These are phyloP conservation scores for Clostera curtula DNA, from an alignment of 2,888 invertebrate genomes.

Conservation along the genomic window DNA sequence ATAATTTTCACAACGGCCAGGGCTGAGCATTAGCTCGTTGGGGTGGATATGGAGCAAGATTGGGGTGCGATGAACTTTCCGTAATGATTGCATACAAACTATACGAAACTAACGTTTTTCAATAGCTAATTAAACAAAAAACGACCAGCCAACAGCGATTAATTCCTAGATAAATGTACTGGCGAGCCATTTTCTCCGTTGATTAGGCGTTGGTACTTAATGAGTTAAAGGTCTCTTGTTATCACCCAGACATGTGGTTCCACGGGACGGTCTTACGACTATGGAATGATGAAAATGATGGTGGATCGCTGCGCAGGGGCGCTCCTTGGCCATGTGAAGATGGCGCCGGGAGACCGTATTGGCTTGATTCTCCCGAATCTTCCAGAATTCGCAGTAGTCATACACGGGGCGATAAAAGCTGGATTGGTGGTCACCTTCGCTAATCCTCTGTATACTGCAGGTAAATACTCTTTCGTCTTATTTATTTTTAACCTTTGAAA, in stretches of 20 bases:
- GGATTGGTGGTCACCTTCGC: conserved; percentile 80
- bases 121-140: no score
- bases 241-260: conserved; percentile 78
- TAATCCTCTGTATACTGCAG: conserved; percentile 81
- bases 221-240: conserved; percentile 11
- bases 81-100: no score
- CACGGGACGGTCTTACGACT: conserved; percentile 79
- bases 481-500: no score
- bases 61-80: no score
- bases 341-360: conserved; percentile 77
- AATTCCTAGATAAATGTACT: no score
- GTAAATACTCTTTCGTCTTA: conserved; percentile 58
- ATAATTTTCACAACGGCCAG: no score
- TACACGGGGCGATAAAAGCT: conserved; percentile 79
- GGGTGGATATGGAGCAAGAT: no score
- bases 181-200: no score
- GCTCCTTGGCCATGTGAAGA: conserved; percentile 67
- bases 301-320: conserved; percentile 75
- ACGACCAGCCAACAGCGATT: no score
- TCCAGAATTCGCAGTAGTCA: conserved; percentile 80
- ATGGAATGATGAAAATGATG: conserved; percentile 75
- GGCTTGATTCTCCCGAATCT: conserved; percentile 81
- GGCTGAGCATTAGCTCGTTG: no score
- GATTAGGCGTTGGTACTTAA: no score
- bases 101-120: no score